Evolutionary conservation across 2,888 invertebrate genomes (phyloP).

Genomic region (Harpagoxenus sublaevis): DNA sequence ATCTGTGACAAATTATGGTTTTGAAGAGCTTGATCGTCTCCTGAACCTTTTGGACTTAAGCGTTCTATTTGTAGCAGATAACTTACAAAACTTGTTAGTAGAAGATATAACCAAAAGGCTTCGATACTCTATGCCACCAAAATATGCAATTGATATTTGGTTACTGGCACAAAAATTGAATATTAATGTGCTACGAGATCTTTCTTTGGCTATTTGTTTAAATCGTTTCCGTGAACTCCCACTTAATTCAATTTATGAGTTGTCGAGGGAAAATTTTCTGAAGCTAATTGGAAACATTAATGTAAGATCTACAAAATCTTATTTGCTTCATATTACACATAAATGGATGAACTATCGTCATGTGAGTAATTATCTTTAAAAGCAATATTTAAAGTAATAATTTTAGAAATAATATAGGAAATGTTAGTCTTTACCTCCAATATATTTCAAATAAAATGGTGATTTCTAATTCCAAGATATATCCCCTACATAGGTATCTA

Average conservation of each 20-base stretch:
- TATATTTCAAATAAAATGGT: neutral
- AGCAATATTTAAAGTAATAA: neutral
- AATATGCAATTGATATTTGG: conserved; percentile 77
- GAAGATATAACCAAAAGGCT: neutral
- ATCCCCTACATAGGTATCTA: neutral
- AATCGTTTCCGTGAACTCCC: too few species aligned
- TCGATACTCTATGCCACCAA: conserved; percentile 61
- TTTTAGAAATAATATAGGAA: too few species aligned
- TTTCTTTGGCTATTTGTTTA: conserved; percentile 47
- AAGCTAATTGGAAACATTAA: too few species aligned
- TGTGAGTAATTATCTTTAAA: conserved; percentile 40
- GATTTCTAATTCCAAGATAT: neutral
- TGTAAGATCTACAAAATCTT: too few species aligned
- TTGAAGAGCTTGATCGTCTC: conserved; percentile 56
- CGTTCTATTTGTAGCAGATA: neutral
- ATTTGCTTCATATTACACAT: neutral
- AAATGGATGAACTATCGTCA: neutral
- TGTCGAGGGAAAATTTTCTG: too few species aligned
- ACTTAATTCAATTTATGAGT: too few species aligned
- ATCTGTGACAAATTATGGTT: neutral
- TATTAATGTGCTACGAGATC: conserved; percentile 71
- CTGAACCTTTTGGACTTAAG: conserved; percentile 32
- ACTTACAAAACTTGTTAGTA: neutral
- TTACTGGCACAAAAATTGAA: conserved; percentile 74
- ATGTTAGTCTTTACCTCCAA: neutral